Evolutionary conservation across 2,113 vertebrate species (phyloP).

Genomic region (Casuarius casuarius): DNA sequence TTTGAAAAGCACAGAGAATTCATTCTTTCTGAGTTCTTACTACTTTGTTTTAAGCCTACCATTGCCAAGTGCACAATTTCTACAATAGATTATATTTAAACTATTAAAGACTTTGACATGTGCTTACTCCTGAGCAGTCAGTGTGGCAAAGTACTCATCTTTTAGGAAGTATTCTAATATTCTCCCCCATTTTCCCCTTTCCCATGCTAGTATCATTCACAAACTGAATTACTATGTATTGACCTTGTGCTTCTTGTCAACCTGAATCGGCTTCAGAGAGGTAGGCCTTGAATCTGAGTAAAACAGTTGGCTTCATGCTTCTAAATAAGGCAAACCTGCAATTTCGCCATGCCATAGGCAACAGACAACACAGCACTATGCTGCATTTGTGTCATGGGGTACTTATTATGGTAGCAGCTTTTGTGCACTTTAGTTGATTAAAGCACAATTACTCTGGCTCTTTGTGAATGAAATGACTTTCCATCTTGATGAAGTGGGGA

Average conservation of each 20-base stretch:
- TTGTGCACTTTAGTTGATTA: conserved; percentile 30
- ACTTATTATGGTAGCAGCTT: background rate
- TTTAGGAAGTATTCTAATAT: no score
- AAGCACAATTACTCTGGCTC: conserved; percentile 28
- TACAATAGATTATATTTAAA: no score
- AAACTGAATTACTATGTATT: background rate
- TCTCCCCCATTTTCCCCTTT: background rate
- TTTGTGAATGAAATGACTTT: conserved; percentile 47
- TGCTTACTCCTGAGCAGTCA: background rate
- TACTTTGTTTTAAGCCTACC: background rate
- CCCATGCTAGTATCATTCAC: background rate
- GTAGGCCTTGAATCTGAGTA: background rate
- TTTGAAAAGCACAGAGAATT: background rate
- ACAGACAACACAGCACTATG: background rate
- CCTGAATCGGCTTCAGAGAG: background rate
- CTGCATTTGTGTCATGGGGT: background rate
- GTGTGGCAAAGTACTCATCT: background rate
- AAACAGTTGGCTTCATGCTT: background rate
- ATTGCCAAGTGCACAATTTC: background rate
- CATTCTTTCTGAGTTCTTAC: background rate
- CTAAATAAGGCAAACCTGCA: background rate
- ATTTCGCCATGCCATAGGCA: background rate
- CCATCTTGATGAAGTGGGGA: conserved; percentile 57
- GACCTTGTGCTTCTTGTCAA: background rate
- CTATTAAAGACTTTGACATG: background rate